phyloP scores from a whole-genome alignment of 1,140 invertebrate species.

The Calephelis virginiensis region DNA sequence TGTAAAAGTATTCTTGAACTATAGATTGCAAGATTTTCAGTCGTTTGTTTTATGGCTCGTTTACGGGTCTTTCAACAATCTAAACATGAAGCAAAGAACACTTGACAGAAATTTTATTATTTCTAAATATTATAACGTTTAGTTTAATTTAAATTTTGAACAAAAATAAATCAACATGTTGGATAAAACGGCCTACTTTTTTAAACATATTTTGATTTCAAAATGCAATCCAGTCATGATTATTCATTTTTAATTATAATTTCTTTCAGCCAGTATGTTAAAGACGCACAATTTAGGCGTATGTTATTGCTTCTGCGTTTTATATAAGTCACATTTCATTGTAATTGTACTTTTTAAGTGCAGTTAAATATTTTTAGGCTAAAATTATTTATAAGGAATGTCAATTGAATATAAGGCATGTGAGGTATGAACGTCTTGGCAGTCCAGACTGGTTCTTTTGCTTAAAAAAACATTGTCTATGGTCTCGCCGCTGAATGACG shows the following conservation, averaged over 20 bases:
- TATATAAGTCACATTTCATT: conserved; percentile 4
- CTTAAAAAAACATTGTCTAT: conserved; percentile 28
- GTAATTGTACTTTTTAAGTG: conserved; percentile 13
- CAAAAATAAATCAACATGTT: too few relatives aligned
- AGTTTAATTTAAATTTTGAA: too few relatives aligned
- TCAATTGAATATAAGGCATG: conserved; percentile 53
- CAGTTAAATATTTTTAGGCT: conserved; percentile 37
- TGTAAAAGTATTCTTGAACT: too few relatives aligned
- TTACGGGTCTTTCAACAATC: too few relatives aligned
- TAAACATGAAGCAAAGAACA: too few relatives aligned
- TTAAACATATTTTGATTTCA: neutral
- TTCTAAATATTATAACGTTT: too few relatives aligned
- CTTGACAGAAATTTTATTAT: too few relatives aligned
- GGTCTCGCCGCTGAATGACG: conserved; percentile 23
- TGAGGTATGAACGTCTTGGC: conserved; percentile 29
- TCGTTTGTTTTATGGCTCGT: too few relatives aligned
- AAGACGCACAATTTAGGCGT: conserved; percentile 24
- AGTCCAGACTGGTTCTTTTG: conserved; percentile 35
- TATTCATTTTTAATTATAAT: neutral
- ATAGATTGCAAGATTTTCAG: too few relatives aligned
- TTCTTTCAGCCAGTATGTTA: conserved; percentile 6
- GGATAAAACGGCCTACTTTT: neutral
- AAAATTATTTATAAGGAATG: conserved; percentile 64
- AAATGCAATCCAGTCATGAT: neutral
- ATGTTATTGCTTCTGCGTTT: conserved; percentile 11